Conservation (phyloP, 1,140 invertebrate species). For the Bombus polaris region DNA sequence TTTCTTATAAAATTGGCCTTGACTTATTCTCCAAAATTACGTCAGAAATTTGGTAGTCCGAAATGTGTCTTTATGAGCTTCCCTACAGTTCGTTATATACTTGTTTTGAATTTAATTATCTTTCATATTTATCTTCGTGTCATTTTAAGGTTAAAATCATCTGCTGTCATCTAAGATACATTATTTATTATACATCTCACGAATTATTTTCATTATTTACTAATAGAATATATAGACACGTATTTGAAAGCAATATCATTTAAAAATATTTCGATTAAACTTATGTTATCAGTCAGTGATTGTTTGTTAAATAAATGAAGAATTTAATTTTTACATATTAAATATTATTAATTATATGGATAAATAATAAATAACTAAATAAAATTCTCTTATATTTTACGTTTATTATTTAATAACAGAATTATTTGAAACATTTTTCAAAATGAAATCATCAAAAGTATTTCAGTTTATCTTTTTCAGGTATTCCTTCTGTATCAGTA, state of each 20-base stretch:
- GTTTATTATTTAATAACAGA: background rate
- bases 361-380: background rate
- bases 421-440: background rate
- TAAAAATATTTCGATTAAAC: background rate
- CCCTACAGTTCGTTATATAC: background rate
- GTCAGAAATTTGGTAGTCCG: constrained; percentile 36
- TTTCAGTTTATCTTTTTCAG: background rate
- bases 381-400: background rate
- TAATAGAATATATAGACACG: background rate
- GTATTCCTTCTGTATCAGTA: background rate
- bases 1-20: constrained; percentile 49
- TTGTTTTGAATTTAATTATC: constrained; percentile 10
- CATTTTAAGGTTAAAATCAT: constrained; percentile 26
- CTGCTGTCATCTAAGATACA: background rate
- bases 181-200: background rate
- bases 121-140: constrained; percentile 9
- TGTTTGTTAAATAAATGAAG: background rate
- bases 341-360: background rate
- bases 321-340: background rate
- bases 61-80: constrained; percentile 22
- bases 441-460: background rate
- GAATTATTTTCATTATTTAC: background rate
- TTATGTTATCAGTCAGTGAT: background rate
- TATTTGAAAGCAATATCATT: background rate
- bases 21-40: constrained; percentile 58